These are phyloP conservation scores for Acinonyx jubatus DNA, from an alignment of 2,113 vertebrate genomes.

Conservation along the genomic window DNA sequence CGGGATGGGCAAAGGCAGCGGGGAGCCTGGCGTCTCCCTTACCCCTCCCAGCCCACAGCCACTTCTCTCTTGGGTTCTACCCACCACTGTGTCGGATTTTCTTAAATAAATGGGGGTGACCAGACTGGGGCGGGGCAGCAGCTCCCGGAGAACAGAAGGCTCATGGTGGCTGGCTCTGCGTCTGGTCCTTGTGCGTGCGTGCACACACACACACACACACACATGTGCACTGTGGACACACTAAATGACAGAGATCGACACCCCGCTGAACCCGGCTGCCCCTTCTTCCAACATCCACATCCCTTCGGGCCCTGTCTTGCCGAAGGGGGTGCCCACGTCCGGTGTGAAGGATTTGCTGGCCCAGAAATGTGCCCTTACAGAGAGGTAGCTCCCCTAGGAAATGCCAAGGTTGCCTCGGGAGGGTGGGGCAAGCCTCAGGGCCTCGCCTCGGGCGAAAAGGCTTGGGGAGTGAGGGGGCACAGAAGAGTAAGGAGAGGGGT, in stretches of 20 bases:
- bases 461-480: background rate
- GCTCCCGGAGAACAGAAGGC: slow-evolving; percentile 59
- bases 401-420: background rate
- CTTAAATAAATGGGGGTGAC: slow-evolving; percentile 81
- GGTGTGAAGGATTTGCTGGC: background rate
- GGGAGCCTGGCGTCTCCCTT: background rate
- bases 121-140: slow-evolving; percentile 39
- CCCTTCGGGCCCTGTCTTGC: background rate
- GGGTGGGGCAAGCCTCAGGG: background rate
- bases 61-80: slow-evolving; percentile 68
- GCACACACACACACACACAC: accelerated
- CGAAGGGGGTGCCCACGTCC: no score
- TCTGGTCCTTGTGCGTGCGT: background rate
- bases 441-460: background rate
- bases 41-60: background rate
- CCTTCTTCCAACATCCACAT: background rate
- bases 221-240: background rate
- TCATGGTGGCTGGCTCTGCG: background rate
- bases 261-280: accelerated
- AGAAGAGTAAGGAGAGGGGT: background rate
- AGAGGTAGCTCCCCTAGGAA: background rate
- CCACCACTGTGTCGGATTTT: slow-evolving; percentile 85
- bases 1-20: background rate
- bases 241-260: background rate
- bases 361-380: background rate